These are phyloP conservation scores for Scortum barcoo DNA, from an alignment of 2,113 vertebrate genomes.

Conservation along the genomic window DNA sequence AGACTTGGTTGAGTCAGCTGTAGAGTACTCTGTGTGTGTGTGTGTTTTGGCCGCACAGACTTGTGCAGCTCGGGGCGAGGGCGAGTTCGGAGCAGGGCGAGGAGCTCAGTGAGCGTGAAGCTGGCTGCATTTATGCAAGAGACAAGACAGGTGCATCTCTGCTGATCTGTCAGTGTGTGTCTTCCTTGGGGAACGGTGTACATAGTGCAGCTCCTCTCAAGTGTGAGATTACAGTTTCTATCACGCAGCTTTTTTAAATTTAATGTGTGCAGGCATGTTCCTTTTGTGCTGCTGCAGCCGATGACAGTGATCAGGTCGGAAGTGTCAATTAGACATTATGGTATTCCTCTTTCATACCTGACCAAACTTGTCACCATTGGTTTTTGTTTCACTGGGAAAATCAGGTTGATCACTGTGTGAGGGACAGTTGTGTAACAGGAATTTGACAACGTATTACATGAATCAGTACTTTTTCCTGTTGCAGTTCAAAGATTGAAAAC, in stretches of 20 bases:
- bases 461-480: background rate
- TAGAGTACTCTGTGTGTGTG: background rate
- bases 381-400: slow-evolving; percentile 33
- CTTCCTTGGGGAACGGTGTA: slow-evolving; percentile 49
- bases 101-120: slow-evolving; percentile 57
- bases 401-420: slow-evolving; percentile 29
- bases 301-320: slow-evolving; percentile 59
- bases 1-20: background rate
- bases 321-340: slow-evolving; percentile 71
- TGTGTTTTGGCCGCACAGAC: slow-evolving; percentile 12
- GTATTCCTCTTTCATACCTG: slow-evolving; percentile 68
- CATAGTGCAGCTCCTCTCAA: slow-evolving; percentile 74
- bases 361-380: slow-evolving; percentile 68
- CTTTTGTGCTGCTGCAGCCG: slow-evolving; percentile 46
- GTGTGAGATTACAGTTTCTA: slow-evolving; percentile 84
- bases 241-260: slow-evolving; percentile 62
- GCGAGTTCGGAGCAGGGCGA: slow-evolving; percentile 50
- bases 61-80: slow-evolving; percentile 58
- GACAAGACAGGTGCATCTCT: slow-evolving; percentile 73
- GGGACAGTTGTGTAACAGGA: slow-evolving; percentile 6
- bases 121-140: slow-evolving; percentile 53
- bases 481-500: background rate
- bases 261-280: slow-evolving; percentile 68
- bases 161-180: slow-evolving; percentile 52
- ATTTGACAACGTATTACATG: background rate